Base-by-base conservation (phyloP, 2,888 invertebrate genomes). In the Artemia sinica region DNA sequence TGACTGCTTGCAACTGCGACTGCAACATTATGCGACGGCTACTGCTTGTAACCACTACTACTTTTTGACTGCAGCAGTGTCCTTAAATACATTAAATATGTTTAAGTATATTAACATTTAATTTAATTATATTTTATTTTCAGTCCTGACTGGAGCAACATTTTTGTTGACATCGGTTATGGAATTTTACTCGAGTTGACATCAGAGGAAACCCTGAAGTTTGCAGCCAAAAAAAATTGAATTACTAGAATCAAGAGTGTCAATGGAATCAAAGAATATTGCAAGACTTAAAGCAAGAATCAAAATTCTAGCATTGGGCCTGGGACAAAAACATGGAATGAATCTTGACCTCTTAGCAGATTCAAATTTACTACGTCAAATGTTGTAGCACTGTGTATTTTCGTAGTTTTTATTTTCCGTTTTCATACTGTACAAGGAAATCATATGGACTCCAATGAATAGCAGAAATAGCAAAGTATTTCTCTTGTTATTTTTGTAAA, bases 281-380 rank as follows among this genome's bases (percentile, higher is more conserved):
- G 82, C 86, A 0, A 82, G 83, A 73, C 86, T 86, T 0, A 87
- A 87, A 74, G 85, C 88, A 0, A 84, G 88, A 74, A 89, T 91
- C 67, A 89, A 89, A 76, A 76, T 89, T 70, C 85, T 88, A 73
- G 77, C 89, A 28, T 80, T 88, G 75, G 86, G 85, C 63, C 81
- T 88, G 41, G 80, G 81, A 51, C 84, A 86, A 74, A 75, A 85
- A 18, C 82, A 84, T 73, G 70, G 69, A n/a, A 13, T 50, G 67
- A 67, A 63, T 58, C 63, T 28, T 18, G 63, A 41, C 6, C 41
- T 41, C 41, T 41, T 41, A 41, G 41, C 41, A 3, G 41, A 41
- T 41, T 41, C 41, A 41, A 41, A 41, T 41, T 41, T 6, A 6
- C 41, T 6, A 41, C 41, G 41, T 41, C 41, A 41, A 41, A 41